Percentiles rank a stretch among this genome's conserved stretches.
Evolutionary conservation across 2,888 invertebrate species (phyloP).

Genomic region (Nymphalis c-album): DNA sequence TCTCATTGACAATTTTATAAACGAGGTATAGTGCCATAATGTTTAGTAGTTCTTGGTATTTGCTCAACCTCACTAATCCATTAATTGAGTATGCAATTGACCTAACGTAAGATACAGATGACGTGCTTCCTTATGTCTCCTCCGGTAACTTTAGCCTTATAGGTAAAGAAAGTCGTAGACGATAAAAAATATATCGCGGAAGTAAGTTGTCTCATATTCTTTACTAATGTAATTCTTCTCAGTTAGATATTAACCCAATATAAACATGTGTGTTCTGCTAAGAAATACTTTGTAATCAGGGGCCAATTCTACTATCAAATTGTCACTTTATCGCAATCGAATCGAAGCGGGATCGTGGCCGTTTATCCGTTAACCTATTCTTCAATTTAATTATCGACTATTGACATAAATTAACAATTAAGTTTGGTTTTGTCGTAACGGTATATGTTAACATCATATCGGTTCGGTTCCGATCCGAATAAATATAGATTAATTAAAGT

Average conservation of each 20-base stretch:
- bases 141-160: neutral
- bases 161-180: neutral
- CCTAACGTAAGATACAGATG: slow-evolving; percentile 44
- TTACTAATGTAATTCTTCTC: neutral
- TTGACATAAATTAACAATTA: too few relatives aligned
- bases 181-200: neutral
- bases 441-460: too few relatives aligned
- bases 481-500: too few relatives aligned
- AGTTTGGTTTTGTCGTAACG: too few relatives aligned
- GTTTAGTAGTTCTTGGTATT: slow-evolving; percentile 59
- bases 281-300: slow-evolving; percentile 6
- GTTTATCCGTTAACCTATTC: too few relatives aligned
- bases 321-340: too few relatives aligned
- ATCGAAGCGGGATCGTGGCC: too few relatives aligned
- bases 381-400: too few relatives aligned
- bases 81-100: slow-evolving; percentile 10
- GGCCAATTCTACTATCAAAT: too few relatives aligned
- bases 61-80: slow-evolving; percentile 64
- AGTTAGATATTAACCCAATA: neutral
- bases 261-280: slow-evolving; percentile 1
- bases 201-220: neutral
- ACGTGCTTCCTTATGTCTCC: slow-evolving; percentile 61
- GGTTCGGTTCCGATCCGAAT: too few relatives aligned
- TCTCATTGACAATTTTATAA: slow-evolving; percentile 43
- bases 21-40: slow-evolving; percentile 77